Conservation (phyloP, 2,888 invertebrate species). For the Cerastis rubricosa region DNA sequence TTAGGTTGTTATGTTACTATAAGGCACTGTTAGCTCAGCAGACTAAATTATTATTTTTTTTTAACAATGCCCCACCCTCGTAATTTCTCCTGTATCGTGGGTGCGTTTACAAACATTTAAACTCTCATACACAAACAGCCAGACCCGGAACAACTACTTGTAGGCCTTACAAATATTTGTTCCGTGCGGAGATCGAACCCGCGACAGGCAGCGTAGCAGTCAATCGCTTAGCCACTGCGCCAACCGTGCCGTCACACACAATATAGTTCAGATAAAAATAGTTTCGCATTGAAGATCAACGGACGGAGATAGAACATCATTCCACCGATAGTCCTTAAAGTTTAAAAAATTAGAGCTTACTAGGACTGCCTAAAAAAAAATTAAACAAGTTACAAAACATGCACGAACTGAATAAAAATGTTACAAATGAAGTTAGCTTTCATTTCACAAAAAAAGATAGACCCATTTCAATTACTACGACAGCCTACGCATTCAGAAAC, state of each 20-base stretch:
- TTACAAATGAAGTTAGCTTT: conserved; percentile 3
- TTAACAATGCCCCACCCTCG: too few relatives aligned
- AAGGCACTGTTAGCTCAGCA: too few relatives aligned
- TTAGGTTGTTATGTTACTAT: neutral
- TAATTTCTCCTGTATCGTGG: too few relatives aligned
- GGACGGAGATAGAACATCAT: neutral
- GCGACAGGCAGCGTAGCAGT: too few relatives aligned
- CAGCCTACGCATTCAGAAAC: conserved; percentile 25
- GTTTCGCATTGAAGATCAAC: neutral
- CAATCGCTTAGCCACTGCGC: too few relatives aligned
- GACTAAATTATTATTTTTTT: too few relatives aligned
- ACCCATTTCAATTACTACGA: conserved; percentile 11
- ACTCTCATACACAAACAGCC: too few relatives aligned
- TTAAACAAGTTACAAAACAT: conserved; percentile 11
- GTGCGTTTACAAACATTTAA: too few relatives aligned
- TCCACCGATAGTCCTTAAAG: neutral
- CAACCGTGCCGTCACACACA: too few relatives aligned
- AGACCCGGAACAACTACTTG: too few relatives aligned
- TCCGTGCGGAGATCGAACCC: too few relatives aligned
- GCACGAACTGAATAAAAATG: conserved; percentile 14
- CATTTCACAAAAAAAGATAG: conserved; percentile 10
- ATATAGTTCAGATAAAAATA: neutral
- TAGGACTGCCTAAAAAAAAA: neutral
- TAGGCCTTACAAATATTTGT: too few relatives aligned
- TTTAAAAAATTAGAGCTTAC: neutral